A percentile compares a stretch with the other conserved stretches of the same genome.
phyloP scores from a whole-genome alignment of 2,888 invertebrate species.

The Hirtodrosophila duncani region DNA sequence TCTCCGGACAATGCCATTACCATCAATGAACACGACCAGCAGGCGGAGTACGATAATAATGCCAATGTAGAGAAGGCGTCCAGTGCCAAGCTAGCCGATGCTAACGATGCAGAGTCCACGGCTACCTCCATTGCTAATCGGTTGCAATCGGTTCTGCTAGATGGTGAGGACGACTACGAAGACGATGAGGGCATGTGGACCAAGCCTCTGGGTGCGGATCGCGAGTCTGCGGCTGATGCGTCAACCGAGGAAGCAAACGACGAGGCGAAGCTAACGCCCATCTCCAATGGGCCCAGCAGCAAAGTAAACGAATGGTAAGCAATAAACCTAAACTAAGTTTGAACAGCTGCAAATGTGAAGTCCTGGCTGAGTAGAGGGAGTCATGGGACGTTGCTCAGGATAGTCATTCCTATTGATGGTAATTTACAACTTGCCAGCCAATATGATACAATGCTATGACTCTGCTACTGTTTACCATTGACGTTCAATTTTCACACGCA shows the following conservation, averaged over 20 bases:
- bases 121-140: conserved; percentile 50
- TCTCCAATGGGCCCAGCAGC: conserved; percentile 62
- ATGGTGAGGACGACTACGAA: conserved; percentile 68
- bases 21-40: conserved; percentile 37
- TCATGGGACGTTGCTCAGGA: too few relatives aligned
- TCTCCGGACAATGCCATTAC: conserved; percentile 7
- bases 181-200: conserved; percentile 76
- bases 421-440: too few relatives aligned
- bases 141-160: conserved; percentile 60
- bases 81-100: conserved; percentile 34
- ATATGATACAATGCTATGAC: too few relatives aligned
- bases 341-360: too few relatives aligned
- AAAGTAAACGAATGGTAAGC: conserved; percentile 63
- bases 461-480: too few relatives aligned
- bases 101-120: conserved; percentile 38
- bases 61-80: conserved; percentile 74
- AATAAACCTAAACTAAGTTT: too few relatives aligned
- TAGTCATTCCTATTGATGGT: too few relatives aligned
- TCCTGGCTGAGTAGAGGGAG: too few relatives aligned
- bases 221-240: conserved; percentile 4
- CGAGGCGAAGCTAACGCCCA: conserved; percentile 29
- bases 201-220: conserved; percentile 68
- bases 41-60: conserved; percentile 75
- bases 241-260: too few relatives aligned
- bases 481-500: too few relatives aligned